These are phyloP conservation scores for Tanytarsus gracilentus DNA, from an alignment of 2,888 invertebrate genomes.

Conservation along the genomic window DNA sequence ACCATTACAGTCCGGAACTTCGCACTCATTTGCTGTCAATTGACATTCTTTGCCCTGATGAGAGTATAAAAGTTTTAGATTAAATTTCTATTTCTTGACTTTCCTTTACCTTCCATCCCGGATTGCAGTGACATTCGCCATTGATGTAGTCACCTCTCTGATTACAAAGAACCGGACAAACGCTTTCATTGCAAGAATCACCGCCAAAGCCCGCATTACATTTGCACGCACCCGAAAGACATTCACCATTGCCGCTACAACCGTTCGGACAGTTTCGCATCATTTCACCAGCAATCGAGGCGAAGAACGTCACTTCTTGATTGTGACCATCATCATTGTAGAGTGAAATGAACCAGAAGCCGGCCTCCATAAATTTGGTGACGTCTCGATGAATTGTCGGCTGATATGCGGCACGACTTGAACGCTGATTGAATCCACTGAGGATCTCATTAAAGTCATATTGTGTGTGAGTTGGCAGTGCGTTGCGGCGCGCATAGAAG, in stretches of 20 bases:
- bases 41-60: conserved; percentile 73
- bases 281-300: conserved; percentile 81
- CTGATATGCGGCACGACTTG: conserved; percentile 74
- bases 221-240: conserved; percentile 87
- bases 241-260: conserved; percentile 94
- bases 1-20: conserved; percentile 90
- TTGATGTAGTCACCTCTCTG: conserved; percentile 95
- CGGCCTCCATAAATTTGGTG: conserved; percentile 90
- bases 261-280: conserved; percentile 92
- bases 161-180: conserved; percentile 93
- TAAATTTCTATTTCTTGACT: conserved; percentile 91
- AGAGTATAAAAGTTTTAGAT: conserved; percentile 94
- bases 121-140: conserved; percentile 94
- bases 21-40: conserved; percentile 89
- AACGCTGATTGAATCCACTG: conserved; percentile 79
- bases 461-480: conserved; percentile 90
- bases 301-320: conserved; percentile 76
- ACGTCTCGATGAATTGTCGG: conserved; percentile 85
- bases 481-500: conserved; percentile 87
- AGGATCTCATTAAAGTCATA: conserved; percentile 93
- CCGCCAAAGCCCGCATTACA: conserved; percentile 96
- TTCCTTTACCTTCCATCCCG: conserved; percentile 83
- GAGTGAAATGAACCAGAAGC: conserved; percentile 91
- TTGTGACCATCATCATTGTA: conserved; percentile 93
- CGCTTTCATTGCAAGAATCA: conserved; percentile 94